Conservation (phyloP, 2,888 invertebrate genomes). For the Aleiodes alternator region DNA sequence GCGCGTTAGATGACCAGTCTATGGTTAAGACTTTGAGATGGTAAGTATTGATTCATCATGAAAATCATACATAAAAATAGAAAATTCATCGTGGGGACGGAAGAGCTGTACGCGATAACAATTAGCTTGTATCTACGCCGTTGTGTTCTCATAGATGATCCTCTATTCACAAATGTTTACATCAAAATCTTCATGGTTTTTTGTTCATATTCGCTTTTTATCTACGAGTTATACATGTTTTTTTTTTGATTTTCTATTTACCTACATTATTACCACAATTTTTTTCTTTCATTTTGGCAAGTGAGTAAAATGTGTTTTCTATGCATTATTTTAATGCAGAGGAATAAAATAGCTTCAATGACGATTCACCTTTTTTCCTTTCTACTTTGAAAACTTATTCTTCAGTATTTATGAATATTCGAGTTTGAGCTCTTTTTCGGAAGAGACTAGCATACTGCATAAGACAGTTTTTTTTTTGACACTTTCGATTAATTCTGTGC, state of each 20-base stretch:
- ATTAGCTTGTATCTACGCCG: constrained; percentile 54
- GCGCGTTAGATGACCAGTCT: too few species aligned
- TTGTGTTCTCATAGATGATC: constrained; percentile 56
- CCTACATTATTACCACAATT: constrained; percentile 56
- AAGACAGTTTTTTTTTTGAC: constrained; percentile 1
- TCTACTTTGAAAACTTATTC: neutral
- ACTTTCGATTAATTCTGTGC: neutral
- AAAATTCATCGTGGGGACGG: constrained; percentile 54
- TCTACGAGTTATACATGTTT: constrained; percentile 45
- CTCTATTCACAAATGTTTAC: constrained; percentile 72
- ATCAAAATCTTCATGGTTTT: constrained; percentile 62
- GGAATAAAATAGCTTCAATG: constrained; percentile 60
- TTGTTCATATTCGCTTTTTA: constrained; percentile 58
- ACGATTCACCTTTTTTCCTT: constrained; percentile 27
- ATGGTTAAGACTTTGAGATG: too few species aligned
- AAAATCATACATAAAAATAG: constrained; percentile 23
- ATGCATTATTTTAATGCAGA: constrained; percentile 67
- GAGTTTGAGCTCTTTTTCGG: neutral
- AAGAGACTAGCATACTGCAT: neutral
- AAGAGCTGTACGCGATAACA: constrained; percentile 58
- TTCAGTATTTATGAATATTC: neutral
- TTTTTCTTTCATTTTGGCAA: constrained; percentile 47
- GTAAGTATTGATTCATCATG: neutral
- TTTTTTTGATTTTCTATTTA: constrained; percentile 47
- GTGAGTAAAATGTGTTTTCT: constrained; percentile 71